Base-by-base conservation (phyloP, 2,797 vertebrate species). In the Stomatorhinus walkeri region DNA sequence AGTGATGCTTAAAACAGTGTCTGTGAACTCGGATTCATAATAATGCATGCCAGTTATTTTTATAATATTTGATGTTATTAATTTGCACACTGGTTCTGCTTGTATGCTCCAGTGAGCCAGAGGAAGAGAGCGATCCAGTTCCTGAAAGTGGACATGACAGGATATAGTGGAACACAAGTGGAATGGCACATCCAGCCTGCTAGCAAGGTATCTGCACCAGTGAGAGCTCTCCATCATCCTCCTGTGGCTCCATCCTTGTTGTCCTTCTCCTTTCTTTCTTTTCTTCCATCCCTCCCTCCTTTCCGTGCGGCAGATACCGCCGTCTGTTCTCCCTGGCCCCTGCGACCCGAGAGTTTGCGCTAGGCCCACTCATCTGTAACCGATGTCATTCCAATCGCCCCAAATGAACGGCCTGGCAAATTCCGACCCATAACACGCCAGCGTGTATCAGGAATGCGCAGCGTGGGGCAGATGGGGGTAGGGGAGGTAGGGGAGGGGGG, bases 321-420 rank as follows among this genome's bases (percentile, higher is more conserved):
- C 92, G 93, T 95, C 95, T 98, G 96, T 98, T 98, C 97, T 97
- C 94, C 95, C 95, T 97, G 96, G 96, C 96, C 96, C 96, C 96
- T 96, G 96, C 93, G 95, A 95, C 95, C 95, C 93, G 94, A 95
- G 94, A 95, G 95, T 96, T 97, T 96, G 96, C 95, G 95, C 95
- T 92, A 94, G 94, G 92, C 93, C 93, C 95, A 94, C 95, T 97
- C 97, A 97, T 96, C 96, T 96, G 96, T 96, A 97, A 96, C 96
- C 95, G 85, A 94, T 96, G 97, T 96, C 97, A 96, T 97, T 97
- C 96, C 95, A 95, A 97, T 96, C 95, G 96, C 95, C 96, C 96
- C 95, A 97, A 97, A 97, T 96, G 96, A 97, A 98, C 97, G 97
- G 96, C 95, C 96, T 96, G 96, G 97, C 97, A 97, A 97, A 97